Evolutionary conservation across 2,888 invertebrate genomes (phyloP), one percentile per base, ranked within the genome.

Genomic region (Teleogryllus oceanicus): DNA sequence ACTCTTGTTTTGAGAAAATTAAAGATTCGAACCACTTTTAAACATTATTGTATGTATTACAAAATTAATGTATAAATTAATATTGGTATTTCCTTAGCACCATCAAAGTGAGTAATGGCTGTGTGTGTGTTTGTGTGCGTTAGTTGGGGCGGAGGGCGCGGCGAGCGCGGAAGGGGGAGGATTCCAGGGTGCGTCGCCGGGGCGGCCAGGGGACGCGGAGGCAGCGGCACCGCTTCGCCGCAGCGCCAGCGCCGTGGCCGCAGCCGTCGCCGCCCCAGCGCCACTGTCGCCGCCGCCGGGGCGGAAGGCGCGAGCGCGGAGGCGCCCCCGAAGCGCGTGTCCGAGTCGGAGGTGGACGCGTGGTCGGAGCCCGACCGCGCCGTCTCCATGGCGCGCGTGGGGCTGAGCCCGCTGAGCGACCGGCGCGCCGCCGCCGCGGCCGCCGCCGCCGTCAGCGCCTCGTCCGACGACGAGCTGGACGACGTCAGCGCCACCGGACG

Each of bases 291-390:
- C 12, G 75, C 10, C 18, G 75, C 75, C 13, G 79, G 13, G 12
- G 74, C 75, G 20, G 13, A 75, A 16, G 20, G 50, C 20, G 62
- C 62, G 13, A 62, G 20, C n/a, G 78, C 20, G 50, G 49, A 74
- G 12, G 80, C 74, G n/a, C 77, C 74, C 20, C n/a, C 81, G 11
- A 62, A n/a, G n/a, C n/a, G 62, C n/a, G 62, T 16, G 62, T 62
- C 62, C 16, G 62, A 62, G 62, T 90, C 92, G 2, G 96, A 96
- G 85, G 94, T 95, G 0, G 96, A 96, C 85, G 92, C 94, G 51
- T 96, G 95, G 92, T 95, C 95, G 0, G 96, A 96, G 85, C 95
- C 96, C 0, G 96, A 96, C 85, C 89, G 94, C 77, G 92, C 91
- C 81, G 94, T 96, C 2, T 95, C 95, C 0, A 87, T 92, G 81